These are phyloP conservation scores for Peromyscus californicus DNA, from an alignment of 2,113 vertebrate species.

Conservation along the genomic window DNA sequence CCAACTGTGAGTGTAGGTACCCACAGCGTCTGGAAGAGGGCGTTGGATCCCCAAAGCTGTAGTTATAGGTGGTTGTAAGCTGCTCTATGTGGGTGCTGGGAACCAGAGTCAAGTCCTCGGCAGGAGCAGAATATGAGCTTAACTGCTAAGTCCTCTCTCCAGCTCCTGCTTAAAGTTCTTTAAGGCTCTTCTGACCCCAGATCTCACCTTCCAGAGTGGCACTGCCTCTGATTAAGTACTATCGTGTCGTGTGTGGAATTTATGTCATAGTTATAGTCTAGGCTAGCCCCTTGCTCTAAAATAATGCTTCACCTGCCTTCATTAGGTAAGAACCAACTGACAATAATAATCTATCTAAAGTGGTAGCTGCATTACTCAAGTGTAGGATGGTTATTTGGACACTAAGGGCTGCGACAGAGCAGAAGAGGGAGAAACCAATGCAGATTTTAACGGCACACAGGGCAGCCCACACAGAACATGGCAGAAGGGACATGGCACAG, in stretches of 20 bases:
- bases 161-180: background rate
- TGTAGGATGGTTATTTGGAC: constrained; percentile 1
- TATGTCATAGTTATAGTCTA: constrained; percentile 24
- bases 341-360: background rate
- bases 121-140: background rate
- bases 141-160: background rate
- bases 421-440: background rate
- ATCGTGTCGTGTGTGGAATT: constrained; percentile 3
- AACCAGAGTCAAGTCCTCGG: background rate
- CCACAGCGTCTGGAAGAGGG: background rate
- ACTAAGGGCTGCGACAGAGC: background rate
- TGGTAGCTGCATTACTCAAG: constrained; percentile 11
- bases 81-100: background rate
- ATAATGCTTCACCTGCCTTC: constrained; percentile 44
- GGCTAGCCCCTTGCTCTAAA: constrained; percentile 35
- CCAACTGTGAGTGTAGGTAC: background rate
- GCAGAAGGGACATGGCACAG: background rate
- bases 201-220: constrained; percentile 37
- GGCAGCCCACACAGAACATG: background rate
- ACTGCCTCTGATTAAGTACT: constrained; percentile 15
- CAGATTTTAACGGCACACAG: background rate
- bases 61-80: background rate
- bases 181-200: constrained; percentile 28
- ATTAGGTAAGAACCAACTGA: background rate
- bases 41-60: background rate